Evolutionary conservation across 2,113 vertebrate genomes (phyloP).

Genomic region (Excalfactoria chinensis): DNA sequence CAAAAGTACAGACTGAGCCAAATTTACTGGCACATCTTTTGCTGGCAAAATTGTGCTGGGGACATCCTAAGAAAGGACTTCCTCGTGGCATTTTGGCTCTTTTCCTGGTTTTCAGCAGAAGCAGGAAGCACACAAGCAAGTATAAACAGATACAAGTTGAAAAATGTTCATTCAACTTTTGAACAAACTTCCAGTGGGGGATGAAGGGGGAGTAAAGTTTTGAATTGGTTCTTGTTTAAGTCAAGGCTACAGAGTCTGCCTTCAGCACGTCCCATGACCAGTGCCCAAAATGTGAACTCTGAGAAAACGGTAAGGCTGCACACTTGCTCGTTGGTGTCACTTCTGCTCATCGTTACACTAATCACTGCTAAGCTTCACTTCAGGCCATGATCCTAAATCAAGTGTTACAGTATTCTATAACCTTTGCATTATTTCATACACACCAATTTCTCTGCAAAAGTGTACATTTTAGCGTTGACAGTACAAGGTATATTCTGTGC

Average conservation of each 20-base stretch:
- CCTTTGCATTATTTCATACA: conserved; percentile 49
- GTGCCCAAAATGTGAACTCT: neutral
- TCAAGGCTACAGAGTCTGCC: rapidly evolving
- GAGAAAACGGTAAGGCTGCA: conserved; percentile 15
- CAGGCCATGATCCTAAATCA: conserved; percentile 66
- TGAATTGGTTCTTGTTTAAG: neutral
- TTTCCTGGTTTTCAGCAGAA: conserved; percentile 59
- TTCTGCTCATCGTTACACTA: conserved; percentile 52
- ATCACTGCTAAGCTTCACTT: conserved; percentile 56
- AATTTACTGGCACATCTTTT: conserved; percentile 42
- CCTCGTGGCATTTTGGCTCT: conserved; percentile 48
- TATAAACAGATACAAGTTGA: conserved; percentile 10
- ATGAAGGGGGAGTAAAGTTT: neutral
- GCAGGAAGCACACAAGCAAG: conserved; percentile 28
- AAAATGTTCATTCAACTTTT: conserved; percentile 25
- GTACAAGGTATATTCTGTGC: conserved; percentile 81
- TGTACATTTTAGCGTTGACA: conserved; percentile 75
- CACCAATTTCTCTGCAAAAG: conserved; percentile 58
- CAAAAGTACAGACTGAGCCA: conserved; percentile 59
- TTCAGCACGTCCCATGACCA: neutral
- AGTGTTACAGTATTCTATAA: conserved; percentile 58
- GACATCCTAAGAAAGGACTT: conserved; percentile 52
- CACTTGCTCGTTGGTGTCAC: neutral
- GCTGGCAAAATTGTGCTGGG: conserved; percentile 33
- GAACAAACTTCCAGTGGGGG: neutral